Conservation (phyloP, 2,113 vertebrate species). For the Thomomys bottae region DNA sequence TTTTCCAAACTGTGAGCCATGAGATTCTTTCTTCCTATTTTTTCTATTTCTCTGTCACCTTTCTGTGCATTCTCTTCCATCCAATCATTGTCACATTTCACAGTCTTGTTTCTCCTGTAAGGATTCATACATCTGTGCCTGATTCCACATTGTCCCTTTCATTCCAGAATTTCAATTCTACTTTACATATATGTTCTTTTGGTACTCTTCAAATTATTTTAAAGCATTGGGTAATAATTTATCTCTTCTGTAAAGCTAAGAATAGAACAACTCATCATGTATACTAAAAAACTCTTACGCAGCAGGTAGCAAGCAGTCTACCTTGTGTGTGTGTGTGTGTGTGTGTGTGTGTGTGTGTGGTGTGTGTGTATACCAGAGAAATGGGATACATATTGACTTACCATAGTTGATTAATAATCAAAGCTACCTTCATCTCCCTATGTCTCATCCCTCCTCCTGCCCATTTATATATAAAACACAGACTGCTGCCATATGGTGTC, state of each 20-base stretch:
- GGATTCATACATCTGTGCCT: background rate
- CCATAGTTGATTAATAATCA: conserved; percentile 68
- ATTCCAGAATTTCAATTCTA: background rate
- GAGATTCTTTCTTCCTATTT: background rate
- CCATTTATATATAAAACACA: conserved; percentile 77
- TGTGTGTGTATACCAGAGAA: background rate
- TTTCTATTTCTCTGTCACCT: background rate
- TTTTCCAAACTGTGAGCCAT: background rate
- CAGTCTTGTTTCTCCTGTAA: background rate
- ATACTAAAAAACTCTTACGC: conserved; percentile 1
- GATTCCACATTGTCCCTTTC: background rate
- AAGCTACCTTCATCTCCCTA: conserved; percentile 66
- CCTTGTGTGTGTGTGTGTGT: background rate
- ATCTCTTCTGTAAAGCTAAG: conserved; percentile 25
- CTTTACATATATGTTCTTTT: background rate
- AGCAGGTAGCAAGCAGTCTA: background rate
- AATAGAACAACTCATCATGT: background rate
- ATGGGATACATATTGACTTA: conserved; percentile 52
- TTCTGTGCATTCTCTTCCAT: background rate
- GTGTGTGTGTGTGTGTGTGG: no score
- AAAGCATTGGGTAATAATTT: conserved; percentile 18
- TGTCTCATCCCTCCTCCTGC: conserved; percentile 56
- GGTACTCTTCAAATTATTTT: conserved; percentile 18
- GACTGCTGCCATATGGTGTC: conserved; percentile 77
- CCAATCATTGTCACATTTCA: background rate